Conservation (phyloP, 2,113 vertebrate species). For the Antechinus stuartii region DNA sequence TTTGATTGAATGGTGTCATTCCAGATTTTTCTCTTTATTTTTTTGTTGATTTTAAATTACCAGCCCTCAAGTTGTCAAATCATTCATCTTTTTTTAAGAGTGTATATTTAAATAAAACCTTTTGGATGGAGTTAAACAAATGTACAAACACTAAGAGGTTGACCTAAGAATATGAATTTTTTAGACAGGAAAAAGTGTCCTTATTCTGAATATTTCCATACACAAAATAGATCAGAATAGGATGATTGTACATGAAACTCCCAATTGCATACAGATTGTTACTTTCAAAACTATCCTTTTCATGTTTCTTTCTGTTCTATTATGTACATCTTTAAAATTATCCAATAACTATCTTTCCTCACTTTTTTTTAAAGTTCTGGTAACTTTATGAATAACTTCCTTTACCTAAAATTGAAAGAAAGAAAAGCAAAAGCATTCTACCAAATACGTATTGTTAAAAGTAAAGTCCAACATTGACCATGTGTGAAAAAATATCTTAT, state of each 20-base stretch:
- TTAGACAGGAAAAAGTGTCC: not conserved
- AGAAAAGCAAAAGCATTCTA: not conserved
- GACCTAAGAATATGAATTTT: not conserved
- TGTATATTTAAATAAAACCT: constrained; percentile 20
- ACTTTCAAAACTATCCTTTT: not conserved
- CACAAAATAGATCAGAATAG: not conserved
- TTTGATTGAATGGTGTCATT: not conserved
- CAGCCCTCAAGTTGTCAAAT: constrained; percentile 29
- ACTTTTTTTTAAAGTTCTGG: not conserved
- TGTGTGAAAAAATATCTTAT: not conserved
- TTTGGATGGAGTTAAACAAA: constrained; percentile 2
- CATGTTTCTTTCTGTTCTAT: not conserved
- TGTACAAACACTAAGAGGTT: not conserved
- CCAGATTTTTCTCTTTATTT: constrained; percentile 10
- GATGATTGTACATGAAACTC: not conserved
- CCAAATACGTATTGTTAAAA: not conserved
- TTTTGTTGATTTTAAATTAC: constrained; percentile 21
- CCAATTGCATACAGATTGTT: not conserved
- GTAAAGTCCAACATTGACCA: not conserved
- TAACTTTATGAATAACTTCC: not conserved
- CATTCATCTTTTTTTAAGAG: not conserved
- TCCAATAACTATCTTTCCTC: not conserved
- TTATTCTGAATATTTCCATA: not conserved
- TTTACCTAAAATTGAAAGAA: not conserved
- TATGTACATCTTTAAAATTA: not conserved